Evolutionary conservation across 2,888 invertebrate genomes (phyloP).

Genomic region (Agrochola lota): DNA sequence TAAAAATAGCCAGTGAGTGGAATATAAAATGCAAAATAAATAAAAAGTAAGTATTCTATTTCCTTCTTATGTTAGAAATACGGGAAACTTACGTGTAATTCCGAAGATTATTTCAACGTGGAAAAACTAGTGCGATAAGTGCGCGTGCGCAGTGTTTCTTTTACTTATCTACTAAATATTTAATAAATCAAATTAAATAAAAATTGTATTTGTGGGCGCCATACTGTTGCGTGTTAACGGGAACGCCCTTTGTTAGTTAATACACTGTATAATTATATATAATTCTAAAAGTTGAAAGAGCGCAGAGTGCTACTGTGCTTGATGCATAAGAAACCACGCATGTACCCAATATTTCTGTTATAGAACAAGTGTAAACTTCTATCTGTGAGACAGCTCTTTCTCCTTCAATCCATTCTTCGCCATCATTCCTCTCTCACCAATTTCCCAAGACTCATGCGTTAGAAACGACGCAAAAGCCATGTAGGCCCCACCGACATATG

Average conservation of each 20-base stretch:
- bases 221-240: no score
- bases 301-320: neutral
- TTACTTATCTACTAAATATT: no score
- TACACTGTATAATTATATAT: neutral
- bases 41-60: neutral
- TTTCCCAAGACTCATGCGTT: no score
- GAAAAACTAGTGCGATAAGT: no score
- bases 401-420: neutral
- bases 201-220: no score
- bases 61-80: neutral
- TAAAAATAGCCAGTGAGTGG: neutral
- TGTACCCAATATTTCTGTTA: neutral
- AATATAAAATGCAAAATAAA: neutral
- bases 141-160: no score
- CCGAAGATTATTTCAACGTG: no score
- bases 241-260: no score
- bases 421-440: neutral
- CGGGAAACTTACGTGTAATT: no score
- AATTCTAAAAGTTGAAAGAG: neutral
- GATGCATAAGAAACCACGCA: neutral
- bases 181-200: no score
- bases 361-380: neutral
- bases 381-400: neutral
- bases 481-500: no score
- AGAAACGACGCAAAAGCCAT: no score